Base-by-base conservation (phyloP, 1,140 invertebrate genomes). In the Matsumurasca onukii region DNA sequence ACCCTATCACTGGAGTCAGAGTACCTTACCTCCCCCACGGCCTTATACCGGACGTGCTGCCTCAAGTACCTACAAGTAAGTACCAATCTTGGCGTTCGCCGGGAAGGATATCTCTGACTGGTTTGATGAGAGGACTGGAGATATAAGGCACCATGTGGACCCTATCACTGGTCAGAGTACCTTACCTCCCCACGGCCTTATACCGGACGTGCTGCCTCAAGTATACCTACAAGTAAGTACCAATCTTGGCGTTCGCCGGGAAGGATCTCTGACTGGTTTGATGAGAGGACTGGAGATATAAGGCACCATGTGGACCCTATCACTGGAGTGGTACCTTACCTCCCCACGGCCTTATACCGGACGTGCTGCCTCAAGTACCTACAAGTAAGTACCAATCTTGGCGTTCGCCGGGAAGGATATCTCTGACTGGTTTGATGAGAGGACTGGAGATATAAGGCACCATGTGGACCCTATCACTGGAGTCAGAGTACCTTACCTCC, bases 211-310 rank as follows among this genome's bases (percentile, higher is more conserved):
- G 12, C 73, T 51, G 66, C 72, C 71, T 25, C 71, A 78, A 63
- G 76, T 78, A 68, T n/a, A n/a, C n/a, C n/a, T n/a, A n/a, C n/a
- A n/a, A n/a, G n/a, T n/a, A n/a, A n/a, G n/a, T n/a, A n/a, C 86
- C 87, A 24, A 80, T 91, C 62, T 71, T 90, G 20, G 84, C 84
- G 1, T 81, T 85, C 72, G 89, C 88, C 13, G 90, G 90, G 29
- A 90, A 89, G 77, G 89, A 86, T 92, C n/a, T 85, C 84, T 65
- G 84, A 90, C 73, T 90, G 88, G 83, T 92, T 92, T 73, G 83
- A 91, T 73, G 76, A 81, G 3, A 82, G 82, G 73, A 84, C 83
- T n/a, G 83, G 83, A 75, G 84, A 84, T 52, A 74, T 76, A 59
- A 82, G 57, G 63, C 70, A 80, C 67, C 73, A 77, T 30, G 77